Base-by-base conservation (phyloP, 2,797 vertebrate species). In the Poeciliopsis infans region DNA sequence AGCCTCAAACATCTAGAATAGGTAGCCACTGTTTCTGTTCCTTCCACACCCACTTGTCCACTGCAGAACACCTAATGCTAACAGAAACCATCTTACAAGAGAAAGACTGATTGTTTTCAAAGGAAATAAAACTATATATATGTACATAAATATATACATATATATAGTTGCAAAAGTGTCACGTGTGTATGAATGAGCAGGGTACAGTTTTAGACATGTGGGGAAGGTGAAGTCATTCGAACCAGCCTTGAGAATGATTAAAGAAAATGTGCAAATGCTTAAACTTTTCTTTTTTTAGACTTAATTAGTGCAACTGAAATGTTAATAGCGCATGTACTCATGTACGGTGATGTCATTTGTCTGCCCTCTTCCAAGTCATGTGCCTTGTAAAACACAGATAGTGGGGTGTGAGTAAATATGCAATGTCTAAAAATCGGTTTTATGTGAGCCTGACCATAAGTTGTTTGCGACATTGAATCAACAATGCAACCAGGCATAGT, bases 351-450 rank as follows among this genome's bases (percentile, higher is more conserved):
- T 84, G 87, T 93, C 83, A 89, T 88, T 80, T 78, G 76, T 83
- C 55, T 82, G 84, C 80, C 41, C 84, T 81, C 79, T 79, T 72
- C 81, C 82, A 80, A 88, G 71, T 80, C 77, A 45, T 43, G 71
- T 68, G 78, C 76, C 88, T 90, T 71, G 87, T 92, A 91, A 94
- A 91, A 39, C 36, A 43, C 49, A 84, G 75, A 83, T 84, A 86
- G 74, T 12, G 45, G 76, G 57, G 28, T 83, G 77, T 75, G 88
- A 88, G 79, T 85, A 74, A 88, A 79, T 55, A 81, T 5, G 23
- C 86, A 83, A 82, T 68, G 85, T 89, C 88, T 90, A 74, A 82
- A 87, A 87, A 80, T 77, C 2, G 31, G 36, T 88, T 92, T 89
- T 84, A 87, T 84, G 61, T 73, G 82, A 86, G 82, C 43, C 71